Evolutionary conservation across 2,888 invertebrate species (phyloP), one percentile per base, ranked within the genome.

Genomic region (Patella pellucida): DNA sequence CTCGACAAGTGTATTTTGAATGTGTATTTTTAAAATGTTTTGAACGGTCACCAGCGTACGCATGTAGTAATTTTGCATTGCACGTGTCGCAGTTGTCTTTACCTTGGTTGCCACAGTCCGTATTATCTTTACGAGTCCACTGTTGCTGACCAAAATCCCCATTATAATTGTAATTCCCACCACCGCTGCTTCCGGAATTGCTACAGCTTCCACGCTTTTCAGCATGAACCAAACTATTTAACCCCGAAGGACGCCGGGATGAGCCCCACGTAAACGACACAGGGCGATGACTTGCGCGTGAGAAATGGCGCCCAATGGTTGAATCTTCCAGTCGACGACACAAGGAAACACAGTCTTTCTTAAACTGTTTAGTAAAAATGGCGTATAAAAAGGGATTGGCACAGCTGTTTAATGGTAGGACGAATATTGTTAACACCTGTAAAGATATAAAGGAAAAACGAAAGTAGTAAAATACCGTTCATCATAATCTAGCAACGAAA

Each of bases 381-480:
- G 98, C 98, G 91, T 99, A 99, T 51, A 99, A 93, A 91, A 98
- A 98, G 0, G 99, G 99, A 92, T 99, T 99, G 92, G 98, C 97
- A 91, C 98, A 98, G 16, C 97, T 96, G 92, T 99, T 99, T 80
- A 99, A 92, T 1, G 99, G 98, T 85, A 98, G 92, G 75, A 99
- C 95, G 90, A 99, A 98, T 67, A 99, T 97, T 2, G 97, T 97
- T 90, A 96, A 97, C 71, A 97, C 91, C 76, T 80, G 77, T 0
- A 23, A 72, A 19, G 3, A 67, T 5, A 50, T 19, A 70, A 16
- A 51, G 5, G 96, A 15, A 54, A 54, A 54, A n/a, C 16, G 16
- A 41, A 41, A 41, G 41, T 41, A 1, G 9, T 41, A 41, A 41
- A 41, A 9, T 41, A 41, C 9, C 7, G 4, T 41, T 41, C 41